A percentile compares a stretch with the other conserved stretches of the same genome.
These are phyloP conservation scores for Coregonus suidteri DNA, from an alignment of 2,797 vertebrate species.

Conservation along the genomic window DNA sequence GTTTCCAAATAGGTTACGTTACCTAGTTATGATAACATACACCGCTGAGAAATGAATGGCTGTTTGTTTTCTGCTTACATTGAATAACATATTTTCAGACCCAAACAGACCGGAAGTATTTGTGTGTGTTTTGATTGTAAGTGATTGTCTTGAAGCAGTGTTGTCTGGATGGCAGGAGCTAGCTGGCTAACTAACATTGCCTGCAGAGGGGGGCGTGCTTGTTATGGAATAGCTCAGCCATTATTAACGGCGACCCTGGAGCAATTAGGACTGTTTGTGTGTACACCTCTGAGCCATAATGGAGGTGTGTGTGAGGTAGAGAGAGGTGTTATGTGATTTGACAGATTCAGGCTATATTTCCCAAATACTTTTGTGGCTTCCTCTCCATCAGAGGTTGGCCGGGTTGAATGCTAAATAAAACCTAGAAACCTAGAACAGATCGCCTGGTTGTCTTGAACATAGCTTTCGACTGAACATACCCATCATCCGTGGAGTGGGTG, in stretches of 20 bases:
- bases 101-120: background rate
- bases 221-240: background rate
- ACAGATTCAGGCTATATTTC: background rate
- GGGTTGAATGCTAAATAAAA: too few species aligned
- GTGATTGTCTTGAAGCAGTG: background rate
- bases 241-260: too few species aligned
- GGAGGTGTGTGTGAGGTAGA: background rate
- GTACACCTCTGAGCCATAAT: background rate
- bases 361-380: background rate
- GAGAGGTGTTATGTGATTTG: background rate
- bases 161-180: background rate
- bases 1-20: slow-evolving; percentile 9
- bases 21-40: background rate
- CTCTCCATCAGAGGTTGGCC: background rate
- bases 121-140: background rate
- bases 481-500: background rate
- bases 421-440: too few species aligned
- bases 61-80: too few species aligned
- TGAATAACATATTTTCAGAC: background rate
- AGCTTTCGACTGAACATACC: background rate
- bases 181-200: background rate
- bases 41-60: background rate
- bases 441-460: too few species aligned
- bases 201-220: background rate
- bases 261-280: too few species aligned